Base-by-base conservation (phyloP, 2,113 vertebrate species). In the Ardeotis arabs region DNA sequence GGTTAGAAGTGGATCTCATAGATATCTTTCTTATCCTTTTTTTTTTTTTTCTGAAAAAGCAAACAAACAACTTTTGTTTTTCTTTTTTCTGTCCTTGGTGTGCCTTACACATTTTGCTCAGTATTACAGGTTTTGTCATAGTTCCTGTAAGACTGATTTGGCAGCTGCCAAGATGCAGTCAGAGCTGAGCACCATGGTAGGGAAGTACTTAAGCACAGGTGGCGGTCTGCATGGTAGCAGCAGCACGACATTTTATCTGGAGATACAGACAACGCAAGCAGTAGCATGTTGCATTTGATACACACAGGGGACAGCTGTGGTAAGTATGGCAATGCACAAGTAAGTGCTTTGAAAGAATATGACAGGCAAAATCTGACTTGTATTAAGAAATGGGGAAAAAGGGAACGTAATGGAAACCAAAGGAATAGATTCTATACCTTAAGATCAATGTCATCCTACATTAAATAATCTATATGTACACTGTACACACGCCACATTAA, bases 151-250 rank as follows among this genome's bases (percentile, higher is more conserved):
- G 80, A 73, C 74, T 84, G 93, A 77, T 94, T 95, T 96, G 95
- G 88, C 96, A 97, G 90, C 89, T 96, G 77, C 87, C 95, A 97
- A 95, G 88, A 94, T 91, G 81, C 78, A 96, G 96, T 97, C 94
- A 90, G 87, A 97, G 90, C 92, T 91, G 85, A 97, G 70, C 41
- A 7, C 67, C 79, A 62, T 76, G 94, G 94, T 52, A 88, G 24
- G 47, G 70, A 90, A 95, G 53, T 90, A 95, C 79, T 96, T 96
- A 96, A 96, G 89, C 91, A 60, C 75, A 53, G 47, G 96, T 96
- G 95, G 96, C 93, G 90, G 87, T 72, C 90, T 96, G 87, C 67
- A 39, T 31, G 75, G 96, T 83, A 84, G 79, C 85, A 68, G 83
- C 69, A 53, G 76, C 69, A 3, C 95, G 95, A 85, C 88, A 50